phyloP scores from a whole-genome alignment of 2,113 vertebrate species.

The Cepphus grylle region DNA sequence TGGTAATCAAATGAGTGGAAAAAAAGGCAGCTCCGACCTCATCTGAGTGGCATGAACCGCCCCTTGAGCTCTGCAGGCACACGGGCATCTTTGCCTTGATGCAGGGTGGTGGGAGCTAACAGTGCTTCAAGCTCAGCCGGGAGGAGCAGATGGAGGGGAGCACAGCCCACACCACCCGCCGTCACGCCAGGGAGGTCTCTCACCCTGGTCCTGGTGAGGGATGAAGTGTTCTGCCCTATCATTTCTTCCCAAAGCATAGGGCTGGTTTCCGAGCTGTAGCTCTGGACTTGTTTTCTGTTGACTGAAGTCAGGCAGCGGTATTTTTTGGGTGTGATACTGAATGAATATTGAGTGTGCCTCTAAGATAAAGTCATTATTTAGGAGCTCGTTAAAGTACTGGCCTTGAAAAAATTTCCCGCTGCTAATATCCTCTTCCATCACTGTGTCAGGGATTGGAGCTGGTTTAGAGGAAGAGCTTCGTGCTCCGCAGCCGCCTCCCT shows the following conservation, averaged over 20 bases:
- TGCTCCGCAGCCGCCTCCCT: not conserved
- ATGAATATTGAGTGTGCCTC: slow-evolving; percentile 28
- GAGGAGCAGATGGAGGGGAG: not conserved
- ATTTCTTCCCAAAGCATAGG: not conserved
- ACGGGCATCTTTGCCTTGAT: accelerated
- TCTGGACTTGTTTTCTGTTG: not conserved
- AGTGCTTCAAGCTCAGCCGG: not conserved
- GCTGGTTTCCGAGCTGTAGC: not conserved
- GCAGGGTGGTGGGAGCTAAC: not conserved
- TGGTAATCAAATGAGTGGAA: not conserved
- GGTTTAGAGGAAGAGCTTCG: not conserved
- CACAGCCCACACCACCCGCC: not conserved
- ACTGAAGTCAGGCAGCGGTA: not conserved
- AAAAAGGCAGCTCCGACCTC: not conserved
- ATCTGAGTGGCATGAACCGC: accelerated
- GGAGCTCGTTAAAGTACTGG: slow-evolving; percentile 57
- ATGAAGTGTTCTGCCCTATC: not conserved
- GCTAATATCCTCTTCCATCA: slow-evolving; percentile 68
- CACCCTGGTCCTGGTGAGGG: accelerated
- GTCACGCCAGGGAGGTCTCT: accelerated
- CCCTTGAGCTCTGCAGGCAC: not conserved
- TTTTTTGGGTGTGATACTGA: not conserved
- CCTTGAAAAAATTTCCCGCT: slow-evolving; percentile 41
- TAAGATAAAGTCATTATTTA: slow-evolving; percentile 67
- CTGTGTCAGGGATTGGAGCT: not conserved